Percentiles rank a stretch among this genome's conserved stretches.
Conservation (phyloP, 2,113 vertebrate species). For the Siniperca chuatsi region DNA sequence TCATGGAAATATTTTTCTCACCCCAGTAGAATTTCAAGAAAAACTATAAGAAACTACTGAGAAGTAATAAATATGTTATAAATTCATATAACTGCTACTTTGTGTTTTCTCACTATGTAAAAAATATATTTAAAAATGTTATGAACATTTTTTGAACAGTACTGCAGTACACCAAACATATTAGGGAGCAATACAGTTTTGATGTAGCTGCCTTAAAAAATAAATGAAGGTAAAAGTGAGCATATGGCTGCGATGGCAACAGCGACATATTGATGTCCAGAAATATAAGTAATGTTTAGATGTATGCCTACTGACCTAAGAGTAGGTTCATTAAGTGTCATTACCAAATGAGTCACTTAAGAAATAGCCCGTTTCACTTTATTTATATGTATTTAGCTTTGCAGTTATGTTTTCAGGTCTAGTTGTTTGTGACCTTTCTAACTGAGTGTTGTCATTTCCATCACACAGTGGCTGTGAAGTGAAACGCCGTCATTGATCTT, state of each 20-base stretch:
- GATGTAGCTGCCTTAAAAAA: not conserved
- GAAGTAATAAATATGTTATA: not conserved
- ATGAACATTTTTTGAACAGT: not conserved
- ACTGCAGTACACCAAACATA: not conserved
- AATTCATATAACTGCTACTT: not conserved
- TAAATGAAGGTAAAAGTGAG: not conserved
- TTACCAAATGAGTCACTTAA: not conserved
- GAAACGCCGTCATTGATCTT: not conserved
- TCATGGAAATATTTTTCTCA: not conserved
- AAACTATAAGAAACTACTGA: not conserved
- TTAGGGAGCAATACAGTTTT: not conserved
- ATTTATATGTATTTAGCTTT: not conserved
- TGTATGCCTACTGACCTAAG: not conserved
- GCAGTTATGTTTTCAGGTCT: not conserved
- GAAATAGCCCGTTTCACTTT: not conserved
- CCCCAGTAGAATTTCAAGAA: not conserved
- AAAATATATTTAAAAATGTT: not conserved
- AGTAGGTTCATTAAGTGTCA: not conserved
- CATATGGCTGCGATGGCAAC: not conserved
- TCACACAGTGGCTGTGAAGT: not conserved
- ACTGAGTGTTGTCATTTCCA: not conserved
- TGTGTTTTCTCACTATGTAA: not conserved
- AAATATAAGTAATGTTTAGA: not conserved
- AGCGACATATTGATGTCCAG: not conserved
- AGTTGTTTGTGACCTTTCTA: not conserved